Conservation (phyloP, 2,797 vertebrate genomes). For the Heliangelus exortis region DNA sequence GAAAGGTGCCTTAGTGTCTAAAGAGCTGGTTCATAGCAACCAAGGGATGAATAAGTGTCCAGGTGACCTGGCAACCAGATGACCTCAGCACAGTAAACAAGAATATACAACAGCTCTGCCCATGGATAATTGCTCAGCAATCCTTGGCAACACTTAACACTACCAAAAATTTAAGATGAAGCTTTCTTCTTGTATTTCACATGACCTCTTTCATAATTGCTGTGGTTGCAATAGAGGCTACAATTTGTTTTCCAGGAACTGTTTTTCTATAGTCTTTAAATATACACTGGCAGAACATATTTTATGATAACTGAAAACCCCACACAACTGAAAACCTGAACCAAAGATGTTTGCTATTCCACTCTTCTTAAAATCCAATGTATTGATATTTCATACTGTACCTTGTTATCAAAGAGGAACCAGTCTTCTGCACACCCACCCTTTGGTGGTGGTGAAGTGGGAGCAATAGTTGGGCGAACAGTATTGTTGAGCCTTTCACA, state of each 20-base stretch:
- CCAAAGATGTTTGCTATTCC: neutral
- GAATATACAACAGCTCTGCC: neutral
- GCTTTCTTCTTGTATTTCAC: neutral
- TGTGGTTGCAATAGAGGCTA: neutral
- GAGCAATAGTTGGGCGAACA: conserved; percentile 79
- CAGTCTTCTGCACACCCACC: conserved; percentile 90
- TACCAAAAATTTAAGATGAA: neutral
- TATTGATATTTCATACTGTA: conserved; percentile 48
- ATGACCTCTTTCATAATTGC: neutral
- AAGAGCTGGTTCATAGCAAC: neutral
- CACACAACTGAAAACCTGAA: neutral
- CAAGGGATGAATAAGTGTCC: neutral
- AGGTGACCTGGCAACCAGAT: neutral
- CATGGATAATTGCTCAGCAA: neutral
- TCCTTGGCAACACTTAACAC: neutral
- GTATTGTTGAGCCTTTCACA: conserved; percentile 86
- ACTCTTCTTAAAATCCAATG: neutral
- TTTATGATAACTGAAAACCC: neutral
- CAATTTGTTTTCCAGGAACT: neutral
- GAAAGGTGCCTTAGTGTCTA: neutral
- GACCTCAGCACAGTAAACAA: neutral
- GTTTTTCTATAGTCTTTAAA: neutral
- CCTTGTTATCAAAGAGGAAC: conserved; percentile 86
- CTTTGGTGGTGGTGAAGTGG: conserved; percentile 72
- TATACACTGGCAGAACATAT: accelerated